phyloP scores from a whole-genome alignment of 2,113 vertebrate genomes.

The Takifugu flavidus region DNA sequence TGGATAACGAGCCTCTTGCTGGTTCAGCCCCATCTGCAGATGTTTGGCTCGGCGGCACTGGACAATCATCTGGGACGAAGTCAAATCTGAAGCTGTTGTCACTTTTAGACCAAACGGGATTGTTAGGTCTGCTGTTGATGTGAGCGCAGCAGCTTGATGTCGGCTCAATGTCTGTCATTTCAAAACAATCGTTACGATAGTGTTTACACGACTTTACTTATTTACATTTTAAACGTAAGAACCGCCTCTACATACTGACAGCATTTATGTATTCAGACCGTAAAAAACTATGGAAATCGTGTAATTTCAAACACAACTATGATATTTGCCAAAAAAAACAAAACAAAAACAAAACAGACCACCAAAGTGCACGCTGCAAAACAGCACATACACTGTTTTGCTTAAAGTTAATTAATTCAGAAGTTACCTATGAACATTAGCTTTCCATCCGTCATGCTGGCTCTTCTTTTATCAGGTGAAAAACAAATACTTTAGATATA shows the following conservation, averaged over 20 bases:
- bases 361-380: not conserved
- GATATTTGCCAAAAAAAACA: no score
- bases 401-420: not conserved
- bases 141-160: constrained; percentile 15
- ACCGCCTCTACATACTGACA: no score
- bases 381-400: no score
- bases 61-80: constrained; percentile 47
- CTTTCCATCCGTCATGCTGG: constrained; percentile 44
- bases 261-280: not conserved
- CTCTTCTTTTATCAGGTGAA: constrained; percentile 2
- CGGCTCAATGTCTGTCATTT: constrained; percentile 38
- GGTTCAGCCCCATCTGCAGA: not conserved
- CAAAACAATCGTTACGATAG: not conserved
- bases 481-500: not conserved
- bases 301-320: no score
- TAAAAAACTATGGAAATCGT: not conserved
- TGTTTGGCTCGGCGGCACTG: not conserved
- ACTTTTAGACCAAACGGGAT: constrained; percentile 43
- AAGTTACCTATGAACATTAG: constrained; percentile 47
- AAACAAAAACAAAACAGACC: not conserved
- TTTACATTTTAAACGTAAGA: no score
- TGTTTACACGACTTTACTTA: no score
- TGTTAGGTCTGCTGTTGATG: not conserved
- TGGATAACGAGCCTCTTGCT: not conserved
- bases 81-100: constrained; percentile 71